A percentile compares a stretch with the other conserved stretches of the same genome.
These are phyloP conservation scores for Marisa cornuarietis DNA, from an alignment of 1,140 invertebrate species.

Conservation along the genomic window DNA sequence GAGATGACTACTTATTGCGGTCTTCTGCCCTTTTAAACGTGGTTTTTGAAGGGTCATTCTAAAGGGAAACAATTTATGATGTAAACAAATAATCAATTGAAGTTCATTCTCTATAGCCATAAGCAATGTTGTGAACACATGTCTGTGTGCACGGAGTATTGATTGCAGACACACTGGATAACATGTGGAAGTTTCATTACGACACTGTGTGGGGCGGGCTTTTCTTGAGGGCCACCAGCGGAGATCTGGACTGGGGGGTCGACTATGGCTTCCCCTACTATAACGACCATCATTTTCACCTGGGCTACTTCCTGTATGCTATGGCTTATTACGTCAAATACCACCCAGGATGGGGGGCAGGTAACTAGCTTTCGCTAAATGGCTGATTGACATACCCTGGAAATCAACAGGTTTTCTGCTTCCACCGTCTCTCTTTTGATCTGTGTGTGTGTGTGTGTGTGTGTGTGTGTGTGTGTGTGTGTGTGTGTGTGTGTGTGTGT, in stretches of 20 bases:
- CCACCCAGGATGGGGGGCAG: constrained; percentile 42
- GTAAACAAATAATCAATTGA: neutral
- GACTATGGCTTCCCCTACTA: constrained; percentile 59
- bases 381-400: no score
- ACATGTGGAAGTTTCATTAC: constrained; percentile 53
- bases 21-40: no score
- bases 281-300: constrained; percentile 59
- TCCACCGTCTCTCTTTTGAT: neutral
- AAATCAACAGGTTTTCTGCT: no score
- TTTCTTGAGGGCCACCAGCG: constrained; percentile 44
- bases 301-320: constrained; percentile 57
- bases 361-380: constrained; percentile 28
- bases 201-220: constrained; percentile 58
- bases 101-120: neutral
- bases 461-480: neutral
- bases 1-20: no score
- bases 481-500: neutral
- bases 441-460: neutral
- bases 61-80: no score
- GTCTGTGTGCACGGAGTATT: no score
- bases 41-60: no score
- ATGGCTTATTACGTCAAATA: constrained; percentile 52
- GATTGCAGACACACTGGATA: constrained; percentile 40
- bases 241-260: constrained; percentile 39
- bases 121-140: neutral